phyloP scores from a whole-genome alignment of 1,140 invertebrate genomes.

The Maconellicoccus hirsutus region DNA sequence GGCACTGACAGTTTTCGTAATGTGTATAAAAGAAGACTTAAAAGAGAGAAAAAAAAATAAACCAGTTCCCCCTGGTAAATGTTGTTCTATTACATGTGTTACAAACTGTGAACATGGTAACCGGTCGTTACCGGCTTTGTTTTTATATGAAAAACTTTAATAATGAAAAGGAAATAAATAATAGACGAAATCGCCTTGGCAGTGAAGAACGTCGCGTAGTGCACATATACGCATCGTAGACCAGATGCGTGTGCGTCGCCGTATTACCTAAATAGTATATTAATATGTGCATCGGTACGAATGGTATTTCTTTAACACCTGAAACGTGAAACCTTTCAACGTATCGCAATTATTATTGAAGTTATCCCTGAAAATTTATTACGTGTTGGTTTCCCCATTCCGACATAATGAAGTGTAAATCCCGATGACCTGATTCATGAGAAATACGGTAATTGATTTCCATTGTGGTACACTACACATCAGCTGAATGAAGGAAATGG shows the following conservation, averaged over 20 bases:
- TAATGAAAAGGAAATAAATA: conserved; percentile 20
- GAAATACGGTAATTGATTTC: not conserved
- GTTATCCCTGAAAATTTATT: conserved; percentile 22
- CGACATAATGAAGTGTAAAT: not conserved
- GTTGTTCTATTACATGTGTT: conserved; percentile 21
- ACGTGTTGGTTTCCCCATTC: conserved; percentile 13
- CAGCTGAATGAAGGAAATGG: not conserved
- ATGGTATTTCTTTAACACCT: not conserved
- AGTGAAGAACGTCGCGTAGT: not conserved
- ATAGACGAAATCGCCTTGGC: conserved; percentile 16
- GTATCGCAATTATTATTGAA: not conserved
- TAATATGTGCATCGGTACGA: not conserved
- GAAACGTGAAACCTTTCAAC: conserved; percentile 7
- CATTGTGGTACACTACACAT: not conserved
- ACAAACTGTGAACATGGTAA: conserved; percentile 20
- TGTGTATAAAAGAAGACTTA: conserved; percentile 17
- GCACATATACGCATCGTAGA: too few relatives aligned
- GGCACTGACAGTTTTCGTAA: conserved; percentile 18
- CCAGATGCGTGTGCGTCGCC: too few relatives aligned
- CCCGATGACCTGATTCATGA: not conserved
- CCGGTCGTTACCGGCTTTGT: conserved; percentile 16
- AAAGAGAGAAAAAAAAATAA: conserved; percentile 6
- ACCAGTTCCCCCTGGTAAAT: conserved; percentile 4
- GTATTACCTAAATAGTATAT: not conserved
- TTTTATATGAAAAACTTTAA: conserved; percentile 11